phyloP scores from a whole-genome alignment of 2,888 invertebrate species.

The Apodemia mormo region DNA sequence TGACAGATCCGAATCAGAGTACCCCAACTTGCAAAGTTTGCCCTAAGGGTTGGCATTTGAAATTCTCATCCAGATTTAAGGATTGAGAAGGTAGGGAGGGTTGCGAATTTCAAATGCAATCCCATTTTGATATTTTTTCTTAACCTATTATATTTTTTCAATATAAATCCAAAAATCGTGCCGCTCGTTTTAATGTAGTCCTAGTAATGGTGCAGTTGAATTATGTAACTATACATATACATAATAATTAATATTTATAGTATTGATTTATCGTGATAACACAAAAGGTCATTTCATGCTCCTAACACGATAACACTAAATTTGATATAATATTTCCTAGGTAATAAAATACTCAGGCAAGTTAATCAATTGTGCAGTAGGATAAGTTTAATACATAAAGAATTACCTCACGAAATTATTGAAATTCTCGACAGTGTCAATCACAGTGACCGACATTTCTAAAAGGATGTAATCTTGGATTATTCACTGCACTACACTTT shows the following conservation, averaged over 20 bases:
- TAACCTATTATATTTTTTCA: too few species aligned
- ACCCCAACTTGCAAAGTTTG: too few species aligned
- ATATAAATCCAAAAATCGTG: too few species aligned
- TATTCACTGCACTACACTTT: too few species aligned
- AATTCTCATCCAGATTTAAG: too few species aligned
- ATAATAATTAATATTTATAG: conserved; percentile 10
- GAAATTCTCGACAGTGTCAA: conserved; percentile 77
- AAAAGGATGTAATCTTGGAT: conserved; percentile 33
- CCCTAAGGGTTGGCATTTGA: too few species aligned
- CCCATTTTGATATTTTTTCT: too few species aligned
- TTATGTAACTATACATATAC: conserved; percentile 13
- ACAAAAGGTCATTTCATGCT: neutral
- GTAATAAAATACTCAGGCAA: neutral
- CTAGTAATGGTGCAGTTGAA: neutral
- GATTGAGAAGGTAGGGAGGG: too few species aligned
- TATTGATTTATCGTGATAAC: neutral
- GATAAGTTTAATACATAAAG: conserved; percentile 17
- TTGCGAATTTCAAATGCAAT: too few species aligned
- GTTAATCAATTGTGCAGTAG: neutral
- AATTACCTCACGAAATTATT: conserved; percentile 66
- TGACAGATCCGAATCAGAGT: too few species aligned
- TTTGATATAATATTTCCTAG: neutral
- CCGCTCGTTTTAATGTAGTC: too few species aligned
- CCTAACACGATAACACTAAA: neutral
- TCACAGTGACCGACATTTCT: conserved; percentile 77